Evolutionary conservation across 2,113 vertebrate species (phyloP).

Genomic region (Pheucticus melanocephalus): DNA sequence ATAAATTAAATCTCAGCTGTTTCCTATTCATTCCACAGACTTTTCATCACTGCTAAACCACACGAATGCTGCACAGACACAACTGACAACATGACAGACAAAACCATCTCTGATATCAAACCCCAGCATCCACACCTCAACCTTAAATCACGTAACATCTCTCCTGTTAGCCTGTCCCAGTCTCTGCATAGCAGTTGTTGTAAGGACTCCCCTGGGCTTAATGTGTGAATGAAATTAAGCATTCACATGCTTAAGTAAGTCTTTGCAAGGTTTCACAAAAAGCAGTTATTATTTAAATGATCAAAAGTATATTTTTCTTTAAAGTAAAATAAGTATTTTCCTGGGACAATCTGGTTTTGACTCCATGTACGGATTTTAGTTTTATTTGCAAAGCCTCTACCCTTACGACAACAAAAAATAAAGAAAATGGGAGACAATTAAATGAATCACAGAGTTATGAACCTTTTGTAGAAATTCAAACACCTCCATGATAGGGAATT

Average conservation of each 20-base stretch:
- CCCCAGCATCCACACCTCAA: not conserved
- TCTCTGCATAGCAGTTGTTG: not conserved
- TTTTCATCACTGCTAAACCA: not conserved
- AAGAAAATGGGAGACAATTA: not conserved
- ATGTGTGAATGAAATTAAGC: not conserved
- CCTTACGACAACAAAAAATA: not conserved
- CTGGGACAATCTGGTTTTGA: not conserved
- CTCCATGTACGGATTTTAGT: not conserved
- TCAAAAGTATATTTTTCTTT: not conserved
- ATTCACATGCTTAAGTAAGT: not conserved
- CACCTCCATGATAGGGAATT: not conserved
- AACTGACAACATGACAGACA: not conserved
- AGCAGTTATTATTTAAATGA: not conserved
- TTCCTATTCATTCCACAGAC: not conserved
- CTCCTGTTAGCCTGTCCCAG: not conserved
- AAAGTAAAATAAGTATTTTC: not conserved
- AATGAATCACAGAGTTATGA: not conserved
- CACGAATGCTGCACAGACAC: not conserved
- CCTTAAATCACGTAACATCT: not conserved
- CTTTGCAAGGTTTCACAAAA: not conserved
- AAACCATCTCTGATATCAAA: not conserved
- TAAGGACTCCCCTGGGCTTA: not conserved
- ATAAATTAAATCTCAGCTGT: conserved; percentile 34
- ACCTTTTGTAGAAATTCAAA: not conserved
- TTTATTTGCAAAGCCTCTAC: not conserved